These are phyloP conservation scores for Melieria omissa DNA, from an alignment of 2,888 invertebrate genomes.

Conservation along the genomic window DNA sequence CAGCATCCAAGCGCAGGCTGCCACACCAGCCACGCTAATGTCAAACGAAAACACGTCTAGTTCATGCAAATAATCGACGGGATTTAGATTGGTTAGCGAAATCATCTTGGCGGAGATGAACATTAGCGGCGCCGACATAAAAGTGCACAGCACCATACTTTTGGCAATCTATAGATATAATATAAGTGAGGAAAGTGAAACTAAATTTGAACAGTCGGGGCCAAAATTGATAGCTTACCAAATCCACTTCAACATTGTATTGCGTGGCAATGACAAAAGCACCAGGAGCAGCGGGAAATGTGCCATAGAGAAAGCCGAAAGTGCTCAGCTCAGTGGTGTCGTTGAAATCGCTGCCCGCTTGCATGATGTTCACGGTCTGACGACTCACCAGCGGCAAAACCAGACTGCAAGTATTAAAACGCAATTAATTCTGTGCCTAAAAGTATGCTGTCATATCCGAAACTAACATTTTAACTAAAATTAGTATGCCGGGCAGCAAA, in stretches of 20 bases:
- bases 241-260: constrained; percentile 85
- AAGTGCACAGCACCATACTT: constrained; percentile 94
- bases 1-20: constrained; percentile 83
- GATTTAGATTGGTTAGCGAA: constrained; percentile 76
- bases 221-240: constrained; percentile 71
- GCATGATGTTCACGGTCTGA: constrained; percentile 82
- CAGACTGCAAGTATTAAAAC: constrained; percentile 68
- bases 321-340: constrained; percentile 87
- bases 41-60: constrained; percentile 85
- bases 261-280: constrained; percentile 93
- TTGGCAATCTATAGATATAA: constrained; percentile 79
- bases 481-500: constrained; percentile 85
- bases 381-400: constrained; percentile 86
- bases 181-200: constrained; percentile 7
- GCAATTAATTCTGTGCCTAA: constrained; percentile 6
- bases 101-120: constrained; percentile 95
- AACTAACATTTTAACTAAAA: constrained; percentile 87
- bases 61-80: constrained; percentile 80
- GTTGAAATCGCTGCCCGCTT: constrained; percentile 75
- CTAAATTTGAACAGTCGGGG: background rate
- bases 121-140: constrained; percentile 94
- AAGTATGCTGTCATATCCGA: constrained; percentile 13
- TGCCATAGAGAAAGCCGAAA: constrained; percentile 95
- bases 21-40: constrained; percentile 81
- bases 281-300: constrained; percentile 95